Evolutionary conservation across 1,140 invertebrate species (phyloP).

Genomic region (Tenebrio molitor): DNA sequence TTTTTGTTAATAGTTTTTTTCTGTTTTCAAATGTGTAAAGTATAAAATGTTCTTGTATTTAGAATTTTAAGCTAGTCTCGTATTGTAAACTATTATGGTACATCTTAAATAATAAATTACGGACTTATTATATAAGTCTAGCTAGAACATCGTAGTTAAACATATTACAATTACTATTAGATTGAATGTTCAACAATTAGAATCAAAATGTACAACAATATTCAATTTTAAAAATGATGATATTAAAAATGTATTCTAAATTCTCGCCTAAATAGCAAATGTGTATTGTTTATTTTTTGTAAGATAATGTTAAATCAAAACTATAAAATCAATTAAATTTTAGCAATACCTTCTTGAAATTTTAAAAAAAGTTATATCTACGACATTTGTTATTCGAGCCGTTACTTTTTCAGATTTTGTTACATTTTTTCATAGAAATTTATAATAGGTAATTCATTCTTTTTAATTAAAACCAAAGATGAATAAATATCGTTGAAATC

Average conservation of each 20-base stretch:
- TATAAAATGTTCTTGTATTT: slow-evolving; percentile 49
- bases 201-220: slow-evolving; percentile 38
- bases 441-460: slow-evolving; percentile 40
- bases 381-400: slow-evolving; percentile 26
- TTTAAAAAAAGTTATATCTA: slow-evolving; percentile 26
- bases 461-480: slow-evolving; percentile 51
- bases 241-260: slow-evolving; percentile 41
- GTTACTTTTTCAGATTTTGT: slow-evolving; percentile 29
- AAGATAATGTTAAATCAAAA: slow-evolving; percentile 46
- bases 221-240: slow-evolving; percentile 28
- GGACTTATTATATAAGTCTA: slow-evolving; percentile 56
- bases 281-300: slow-evolving; percentile 51
- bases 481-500: slow-evolving; percentile 55
- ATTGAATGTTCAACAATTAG: slow-evolving; percentile 38
- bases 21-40: slow-evolving; percentile 48
- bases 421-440: slow-evolving; percentile 48
- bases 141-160: slow-evolving; percentile 41
- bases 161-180: slow-evolving; percentile 46
- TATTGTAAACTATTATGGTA: slow-evolving; percentile 49
- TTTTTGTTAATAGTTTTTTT: slow-evolving; percentile 47
- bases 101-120: slow-evolving; percentile 45
- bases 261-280: slow-evolving; percentile 39
- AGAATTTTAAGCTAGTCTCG: slow-evolving; percentile 56
- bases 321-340: slow-evolving; percentile 49
- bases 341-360: slow-evolving; percentile 48